phyloP scores from a whole-genome alignment of 1,140 invertebrate genomes.

The Oreohelix idahoensis region DNA sequence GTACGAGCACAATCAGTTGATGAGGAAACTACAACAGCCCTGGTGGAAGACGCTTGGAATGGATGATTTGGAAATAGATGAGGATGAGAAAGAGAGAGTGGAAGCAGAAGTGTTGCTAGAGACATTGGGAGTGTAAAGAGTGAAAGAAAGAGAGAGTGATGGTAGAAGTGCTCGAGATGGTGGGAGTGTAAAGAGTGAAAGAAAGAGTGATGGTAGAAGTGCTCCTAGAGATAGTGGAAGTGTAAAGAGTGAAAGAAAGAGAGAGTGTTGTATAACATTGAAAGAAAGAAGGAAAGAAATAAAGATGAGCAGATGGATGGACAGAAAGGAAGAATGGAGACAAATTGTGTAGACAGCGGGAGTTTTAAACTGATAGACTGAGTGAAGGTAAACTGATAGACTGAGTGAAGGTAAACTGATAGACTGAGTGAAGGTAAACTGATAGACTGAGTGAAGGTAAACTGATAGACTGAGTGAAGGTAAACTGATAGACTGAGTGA shows the following conservation, averaged over 20 bases:
- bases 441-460: too few species aligned
- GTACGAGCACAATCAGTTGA: slow-evolving; percentile 57
- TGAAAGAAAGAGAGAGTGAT: not conserved
- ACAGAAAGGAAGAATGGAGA: too few species aligned
- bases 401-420: slow-evolving; percentile 31
- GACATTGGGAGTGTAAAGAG: slow-evolving; percentile 17
- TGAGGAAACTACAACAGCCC: slow-evolving; percentile 61
- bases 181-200: too few species aligned
- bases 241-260: slow-evolving; percentile 1
- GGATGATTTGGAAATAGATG: slow-evolving; percentile 54
- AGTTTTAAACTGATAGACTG: too few species aligned
- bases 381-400: slow-evolving; percentile 26
- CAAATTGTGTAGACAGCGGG: too few species aligned
- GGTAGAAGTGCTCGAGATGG: too few species aligned
- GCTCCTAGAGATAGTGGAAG: slow-evolving; percentile 2
- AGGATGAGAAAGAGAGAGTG: slow-evolving; percentile 55
- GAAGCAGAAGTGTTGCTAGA: slow-evolving; percentile 36
- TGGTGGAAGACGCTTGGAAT: slow-evolving; percentile 71
- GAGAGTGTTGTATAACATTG: too few species aligned
- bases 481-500: too few species aligned
- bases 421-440: too few species aligned
- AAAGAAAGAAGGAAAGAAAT: too few species aligned
- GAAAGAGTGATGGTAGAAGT: slow-evolving; percentile 44
- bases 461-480: not conserved
- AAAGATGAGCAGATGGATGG: too few species aligned